Evolutionary conservation across 2,113 vertebrate genomes (phyloP).

Genomic region (Azemiops feae): DNA sequence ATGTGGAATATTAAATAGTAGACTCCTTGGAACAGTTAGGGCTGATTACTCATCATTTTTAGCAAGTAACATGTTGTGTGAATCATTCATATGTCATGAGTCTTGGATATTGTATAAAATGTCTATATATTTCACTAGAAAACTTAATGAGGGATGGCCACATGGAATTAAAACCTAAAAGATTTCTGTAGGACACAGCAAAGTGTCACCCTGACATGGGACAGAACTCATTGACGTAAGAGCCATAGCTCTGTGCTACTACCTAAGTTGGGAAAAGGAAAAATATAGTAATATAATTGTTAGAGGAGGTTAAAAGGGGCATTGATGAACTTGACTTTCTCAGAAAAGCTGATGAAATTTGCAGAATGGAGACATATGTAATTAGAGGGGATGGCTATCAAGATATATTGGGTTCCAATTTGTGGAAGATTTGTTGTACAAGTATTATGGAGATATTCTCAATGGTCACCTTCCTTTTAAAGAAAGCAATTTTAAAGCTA

Average conservation of each 20-base stretch:
- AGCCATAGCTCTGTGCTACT: neutral
- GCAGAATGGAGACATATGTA: neutral
- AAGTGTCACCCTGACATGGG: neutral
- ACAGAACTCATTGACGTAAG: neutral
- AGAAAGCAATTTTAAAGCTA: neutral
- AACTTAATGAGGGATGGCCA: neutral
- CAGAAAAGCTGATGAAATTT: neutral
- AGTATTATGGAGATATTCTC: neutral
- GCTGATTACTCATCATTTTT: neutral
- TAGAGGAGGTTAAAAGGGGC: neutral
- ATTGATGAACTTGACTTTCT: neutral
- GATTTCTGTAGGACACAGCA: neutral
- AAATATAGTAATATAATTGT: neutral
- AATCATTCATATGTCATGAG: neutral
- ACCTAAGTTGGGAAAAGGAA: neutral
- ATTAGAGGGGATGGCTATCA: neutral
- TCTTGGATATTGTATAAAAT: neutral
- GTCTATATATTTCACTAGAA: neutral
- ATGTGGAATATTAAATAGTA: neutral
- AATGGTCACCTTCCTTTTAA: neutral
- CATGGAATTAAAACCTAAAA: neutral
- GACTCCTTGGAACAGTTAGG: neutral
- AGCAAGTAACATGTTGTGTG: neutral
- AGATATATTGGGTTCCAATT: neutral
- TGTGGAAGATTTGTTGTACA: neutral